Percentiles rank a stretch among this genome's conserved stretches.
phyloP scores from a whole-genome alignment of 2,888 invertebrate genomes.

The Argyresthia goedartella region DNA sequence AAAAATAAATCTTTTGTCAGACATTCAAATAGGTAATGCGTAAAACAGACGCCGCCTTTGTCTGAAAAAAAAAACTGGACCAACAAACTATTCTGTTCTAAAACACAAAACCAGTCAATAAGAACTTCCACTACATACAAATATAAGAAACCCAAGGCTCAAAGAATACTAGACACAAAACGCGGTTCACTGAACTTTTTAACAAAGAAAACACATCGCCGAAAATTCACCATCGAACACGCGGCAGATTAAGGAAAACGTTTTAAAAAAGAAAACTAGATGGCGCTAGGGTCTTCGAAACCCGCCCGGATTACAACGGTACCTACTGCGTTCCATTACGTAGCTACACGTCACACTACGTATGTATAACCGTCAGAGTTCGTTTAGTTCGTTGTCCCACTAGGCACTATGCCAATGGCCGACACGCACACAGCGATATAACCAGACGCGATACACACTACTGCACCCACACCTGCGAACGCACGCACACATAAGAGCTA shows the following conservation, averaged over 20 bases:
- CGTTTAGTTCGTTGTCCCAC: slow-evolving; percentile 65
- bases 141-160: slow-evolving; percentile 15
- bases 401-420: slow-evolving; percentile 63
- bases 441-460: slow-evolving; percentile 12
- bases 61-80: slow-evolving; percentile 19
- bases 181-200: slow-evolving; percentile 28
- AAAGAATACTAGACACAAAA: slow-evolving; percentile 15
- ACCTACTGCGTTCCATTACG: slow-evolving; percentile 19
- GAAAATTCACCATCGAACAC: slow-evolving; percentile 16
- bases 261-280: not conserved
- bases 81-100: slow-evolving; percentile 24
- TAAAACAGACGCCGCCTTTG: slow-evolving; percentile 5
- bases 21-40: too few species aligned
- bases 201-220: slow-evolving; percentile 29
- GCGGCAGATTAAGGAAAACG: not conserved
- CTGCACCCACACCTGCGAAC: slow-evolving; percentile 20
- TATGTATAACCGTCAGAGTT: slow-evolving; percentile 44
- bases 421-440: slow-evolving; percentile 25
- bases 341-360: slow-evolving; percentile 38
- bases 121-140: slow-evolving; percentile 11
- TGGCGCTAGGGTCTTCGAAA: slow-evolving; percentile 14
- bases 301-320: slow-evolving; percentile 26
- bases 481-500: slow-evolving; percentile 15
- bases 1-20: too few species aligned
- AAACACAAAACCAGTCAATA: slow-evolving; percentile 18